Base-by-base conservation (phyloP, 2,888 invertebrate species). In the Pyrrhosoma nymphula region DNA sequence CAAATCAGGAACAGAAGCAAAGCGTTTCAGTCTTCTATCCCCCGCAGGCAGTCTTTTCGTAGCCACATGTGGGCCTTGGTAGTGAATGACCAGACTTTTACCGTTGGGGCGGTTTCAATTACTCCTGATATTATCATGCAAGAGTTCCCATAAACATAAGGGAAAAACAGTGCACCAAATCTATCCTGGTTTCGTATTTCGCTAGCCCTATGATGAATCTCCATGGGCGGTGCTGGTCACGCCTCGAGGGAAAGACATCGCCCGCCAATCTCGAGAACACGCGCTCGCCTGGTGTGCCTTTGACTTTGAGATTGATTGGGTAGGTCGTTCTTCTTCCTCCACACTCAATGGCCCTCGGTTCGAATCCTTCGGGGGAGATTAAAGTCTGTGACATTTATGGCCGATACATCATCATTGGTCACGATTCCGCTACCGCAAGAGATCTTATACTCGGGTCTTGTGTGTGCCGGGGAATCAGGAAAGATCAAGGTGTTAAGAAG, bases 351-450 rank as follows among this genome's bases (percentile, higher is more conserved):
- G 69, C n/a, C 93, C 69, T 26, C 69, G 69, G 93, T 93, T 93
- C 93, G 93, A 93, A 47, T 60, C 93, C 69, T 75, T 93, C 93
- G 93, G 16, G 35, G 10, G 93, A 47, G 93, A 93, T 93, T 93
- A 93, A 69, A 55, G 93, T 55, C 56, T 26, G 63, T 93, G 69
- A 93, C 93, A 47, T 63, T 69, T 69, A 93, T 93, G 75, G 47
- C 93, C 93, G 35, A 93, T 93, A 30, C 69, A 69, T 93, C 93
- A 93, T 75, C 93, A n/a, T 93, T 93, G n/a, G 69, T 75, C 60
- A 82, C 82, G 82, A 82, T 35, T 35, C 12, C 10, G 82, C 82
- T n/a, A 82, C 82, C 35, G 82, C 82, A 14, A 82, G 35, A 23
- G 69, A 26, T 10, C 3, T 4, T 60, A 26, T 6, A 69, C 26